These are phyloP conservation scores for Stenopsyche tienmushanensis DNA, from an alignment of 1,140 invertebrate species.

Conservation along the genomic window DNA sequence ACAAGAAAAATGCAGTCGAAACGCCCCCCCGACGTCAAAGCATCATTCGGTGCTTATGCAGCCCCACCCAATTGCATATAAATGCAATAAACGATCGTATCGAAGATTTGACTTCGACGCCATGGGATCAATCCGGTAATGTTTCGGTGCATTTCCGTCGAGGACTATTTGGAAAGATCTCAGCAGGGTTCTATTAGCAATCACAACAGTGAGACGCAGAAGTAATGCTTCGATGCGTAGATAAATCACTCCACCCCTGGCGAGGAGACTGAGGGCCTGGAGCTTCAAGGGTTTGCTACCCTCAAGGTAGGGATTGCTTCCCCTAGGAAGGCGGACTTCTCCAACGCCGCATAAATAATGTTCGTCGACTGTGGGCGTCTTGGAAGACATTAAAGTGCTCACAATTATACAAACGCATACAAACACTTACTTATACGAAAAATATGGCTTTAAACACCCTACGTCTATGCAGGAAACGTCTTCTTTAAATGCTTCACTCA, in stretches of 20 bases:
- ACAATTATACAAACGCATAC: not conserved
- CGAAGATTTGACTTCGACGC: slow-evolving; percentile 2
- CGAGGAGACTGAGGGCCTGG: not conserved
- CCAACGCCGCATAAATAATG: slow-evolving; percentile 34
- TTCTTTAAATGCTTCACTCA: too few species aligned
- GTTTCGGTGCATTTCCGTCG: not conserved
- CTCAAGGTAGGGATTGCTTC: slow-evolving; percentile 13
- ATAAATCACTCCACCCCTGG: slow-evolving; percentile 35
- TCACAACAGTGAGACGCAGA: slow-evolving; percentile 22
- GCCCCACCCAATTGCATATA: not conserved
- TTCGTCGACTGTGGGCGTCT: not conserved
- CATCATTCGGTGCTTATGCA: too few species aligned
- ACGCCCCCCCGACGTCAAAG: too few species aligned
- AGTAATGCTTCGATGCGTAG: slow-evolving; percentile 19
- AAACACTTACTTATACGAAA: too few species aligned
- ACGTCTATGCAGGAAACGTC: too few species aligned
- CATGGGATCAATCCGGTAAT: not conserved
- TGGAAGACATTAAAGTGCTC: not conserved
- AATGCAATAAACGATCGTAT: slow-evolving; percentile 11
- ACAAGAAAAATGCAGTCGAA: too few species aligned
- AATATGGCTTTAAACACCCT: too few species aligned
- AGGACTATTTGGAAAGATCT: not conserved
- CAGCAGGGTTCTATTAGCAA: slow-evolving; percentile 22
- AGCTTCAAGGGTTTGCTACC: not conserved
- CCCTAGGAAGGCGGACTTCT: slow-evolving; percentile 19